Evolutionary conservation across 2,888 invertebrate species (phyloP), one percentile per base, ranked within the genome.

Genomic region (Oligia strigilis): DNA sequence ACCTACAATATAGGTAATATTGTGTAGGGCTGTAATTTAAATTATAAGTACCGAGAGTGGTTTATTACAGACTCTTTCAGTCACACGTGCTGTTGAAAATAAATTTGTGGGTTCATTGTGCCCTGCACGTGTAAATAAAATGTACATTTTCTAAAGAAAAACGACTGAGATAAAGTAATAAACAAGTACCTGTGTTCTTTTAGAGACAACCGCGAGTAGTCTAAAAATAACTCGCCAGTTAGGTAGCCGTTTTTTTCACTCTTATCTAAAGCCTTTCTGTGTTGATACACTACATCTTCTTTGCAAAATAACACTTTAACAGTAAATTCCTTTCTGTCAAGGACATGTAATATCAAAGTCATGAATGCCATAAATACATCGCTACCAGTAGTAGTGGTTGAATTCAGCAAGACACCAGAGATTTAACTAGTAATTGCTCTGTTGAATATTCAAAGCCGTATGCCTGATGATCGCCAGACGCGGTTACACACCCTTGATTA

Each of bases 351-450:
- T 11, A n/a, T 36, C 17, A 52, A 58, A 67, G 29, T n/a, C 52
- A 23, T 14, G n/a, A 23, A 36, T 29, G 55, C n/a, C n/a, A 40
- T 69, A 82, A 80, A 52, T 67, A 49, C 14, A 29, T 49, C 55
- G n/a, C 17, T 64, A 81, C 72, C 70, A 58, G 40, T 85, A 77
- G 85, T 88, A 88, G 84, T 80, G 83, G 85, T 64, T 36, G 65
- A 66, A 83, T 84, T 78, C 77, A 72, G 75, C 87, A 88, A 90
- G 91, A 88, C 89, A 90, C 87, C 77, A 84, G 90, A 89, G 90
- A 90, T 91, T 91, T 90, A 89, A 85, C 86, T 86, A 87, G 90
- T 91, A 90, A 91, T 91, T 91, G 91, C 87, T 82, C 87, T 86
- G 87, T 87, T 91, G 90, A 91, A 91, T 91, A 91, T 91, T 91